Evolutionary conservation across 2,888 invertebrate genomes (phyloP).

Genomic region (Volucella inanis): DNA sequence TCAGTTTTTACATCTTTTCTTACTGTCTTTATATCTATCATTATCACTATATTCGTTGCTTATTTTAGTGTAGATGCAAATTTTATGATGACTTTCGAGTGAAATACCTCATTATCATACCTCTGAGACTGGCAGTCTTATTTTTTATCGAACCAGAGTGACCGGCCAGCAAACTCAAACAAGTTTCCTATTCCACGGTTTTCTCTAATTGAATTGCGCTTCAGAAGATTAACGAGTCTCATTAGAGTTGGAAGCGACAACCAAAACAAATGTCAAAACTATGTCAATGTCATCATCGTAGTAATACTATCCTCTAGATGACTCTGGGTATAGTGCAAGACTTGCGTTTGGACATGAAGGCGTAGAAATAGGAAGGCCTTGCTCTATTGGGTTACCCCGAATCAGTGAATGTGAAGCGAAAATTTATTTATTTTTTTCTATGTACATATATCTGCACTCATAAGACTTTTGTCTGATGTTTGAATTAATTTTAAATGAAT

Average conservation of each 20-base stretch:
- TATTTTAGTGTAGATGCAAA: neutral
- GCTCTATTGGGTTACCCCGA: too few species aligned
- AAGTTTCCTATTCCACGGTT: conserved; percentile 27
- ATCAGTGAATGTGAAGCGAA: too few species aligned
- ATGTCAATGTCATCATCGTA: conserved; percentile 54
- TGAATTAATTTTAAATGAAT: too few species aligned
- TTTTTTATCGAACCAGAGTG: too few species aligned
- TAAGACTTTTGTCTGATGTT: too few species aligned
- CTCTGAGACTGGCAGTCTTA: neutral
- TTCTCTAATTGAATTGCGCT: too few species aligned
- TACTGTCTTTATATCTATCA: too few species aligned
- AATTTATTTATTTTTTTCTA: too few species aligned
- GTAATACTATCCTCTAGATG: conserved; percentile 54
- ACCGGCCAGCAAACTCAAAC: conserved; percentile 7
- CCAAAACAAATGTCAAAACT: conserved; percentile 20
- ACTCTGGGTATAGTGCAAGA: neutral
- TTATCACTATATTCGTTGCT: neutral
- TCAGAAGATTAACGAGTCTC: conserved; percentile 11
- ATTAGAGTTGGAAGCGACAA: conserved; percentile 17
- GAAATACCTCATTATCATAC: neutral
- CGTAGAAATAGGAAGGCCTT: too few species aligned
- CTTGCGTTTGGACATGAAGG: too few species aligned
- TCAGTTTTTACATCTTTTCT: too few species aligned
- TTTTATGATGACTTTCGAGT: neutral
- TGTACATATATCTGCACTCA: too few species aligned